Base-by-base conservation (phyloP, 2,113 vertebrate species). In the Microtus richardsoni region DNA sequence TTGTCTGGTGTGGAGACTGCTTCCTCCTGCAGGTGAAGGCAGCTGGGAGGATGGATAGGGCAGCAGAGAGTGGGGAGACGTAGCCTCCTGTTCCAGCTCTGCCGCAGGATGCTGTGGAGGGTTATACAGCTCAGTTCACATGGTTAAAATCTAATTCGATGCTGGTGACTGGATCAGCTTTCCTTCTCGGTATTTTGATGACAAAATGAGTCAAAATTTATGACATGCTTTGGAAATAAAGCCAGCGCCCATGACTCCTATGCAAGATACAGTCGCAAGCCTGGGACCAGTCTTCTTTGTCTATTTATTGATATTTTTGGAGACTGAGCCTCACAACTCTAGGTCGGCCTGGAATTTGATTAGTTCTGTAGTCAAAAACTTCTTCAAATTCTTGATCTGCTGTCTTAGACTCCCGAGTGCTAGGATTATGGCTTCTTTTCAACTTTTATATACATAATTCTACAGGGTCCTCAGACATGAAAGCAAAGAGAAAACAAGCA, bases 141-240 rank as follows among this genome's bases (percentile, higher is more conserved):
- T 36, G 70, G 47, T 14, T 39, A 66, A 77, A 47, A 91, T 19
- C 16, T 28, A 3, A 62, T 71, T 30, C 60, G 54, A 62, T 79
- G 75, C 79, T 71, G 85, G 10, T 14, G 44, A 21, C 21, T 41
- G 2, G 68, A 52, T 60, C 28, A 4, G 74, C 94, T 93, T 96
- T 91, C 74, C 3, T 30, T 93, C 82, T 13, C 7, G 39, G 62
- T 86, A 80, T 64, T 52, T 12, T 68, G 90, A 77, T 39, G 39
- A 78, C 89, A 85, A 73, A 93, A 39, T 71, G 24, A 95, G 70
- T 95, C n/a, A 52, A 70, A 85, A 91, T 54, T 44, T 89, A 49
- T 74, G 33, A 54, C 54, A 44, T 49, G 41, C n/a, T 62, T 92
- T 58, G 62, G 62, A 54, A 71, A 52, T 68, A 87, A 92, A 77